phyloP scores from a whole-genome alignment of 2,888 invertebrate genomes.

The Machimus atricapillus region DNA sequence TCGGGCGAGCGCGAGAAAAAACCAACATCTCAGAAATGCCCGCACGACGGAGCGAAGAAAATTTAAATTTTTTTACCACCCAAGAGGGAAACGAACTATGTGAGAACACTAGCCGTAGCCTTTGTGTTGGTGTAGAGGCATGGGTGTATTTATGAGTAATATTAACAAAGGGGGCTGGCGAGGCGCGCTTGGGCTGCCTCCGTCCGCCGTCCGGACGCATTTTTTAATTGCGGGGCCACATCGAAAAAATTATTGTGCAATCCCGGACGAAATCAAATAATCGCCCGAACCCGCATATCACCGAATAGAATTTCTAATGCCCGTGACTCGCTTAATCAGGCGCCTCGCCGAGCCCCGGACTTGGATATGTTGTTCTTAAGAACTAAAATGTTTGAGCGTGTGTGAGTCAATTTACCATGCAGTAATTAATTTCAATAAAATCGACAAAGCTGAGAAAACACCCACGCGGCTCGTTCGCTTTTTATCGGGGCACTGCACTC shows the following conservation, averaged over 20 bases:
- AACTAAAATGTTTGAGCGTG: slow-evolving; percentile 1
- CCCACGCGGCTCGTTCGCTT: slow-evolving; percentile 11
- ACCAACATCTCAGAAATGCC: slow-evolving; percentile 11
- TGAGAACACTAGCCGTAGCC: neutral
- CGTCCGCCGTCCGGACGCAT: neutral
- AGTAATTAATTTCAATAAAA: slow-evolving; percentile 35
- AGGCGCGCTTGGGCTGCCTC: slow-evolving; percentile 27
- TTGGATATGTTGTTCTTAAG: slow-evolving; percentile 19
- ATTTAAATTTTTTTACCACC: slow-evolving; percentile 34
- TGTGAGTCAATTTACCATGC: slow-evolving; percentile 36
- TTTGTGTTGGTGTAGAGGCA: slow-evolving; percentile 19
- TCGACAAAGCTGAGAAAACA: slow-evolving; percentile 27
- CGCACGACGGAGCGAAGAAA: slow-evolving; percentile 18
- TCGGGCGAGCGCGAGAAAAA: neutral
- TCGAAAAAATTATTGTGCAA: neutral
- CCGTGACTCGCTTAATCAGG: neutral
- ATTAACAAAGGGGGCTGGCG: slow-evolving; percentile 37
- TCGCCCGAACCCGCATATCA: neutral
- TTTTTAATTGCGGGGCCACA: slow-evolving; percentile 5
- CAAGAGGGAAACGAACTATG: slow-evolving; percentile 40
- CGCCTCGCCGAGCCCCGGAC: neutral
- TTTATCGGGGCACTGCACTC: slow-evolving; percentile 6
- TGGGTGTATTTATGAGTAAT: slow-evolving; percentile 36
- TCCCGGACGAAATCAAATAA: neutral
- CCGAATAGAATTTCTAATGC: neutral